phyloP scores from a whole-genome alignment of 2,797 vertebrate species.

The Phylloscopus collybita region DNA sequence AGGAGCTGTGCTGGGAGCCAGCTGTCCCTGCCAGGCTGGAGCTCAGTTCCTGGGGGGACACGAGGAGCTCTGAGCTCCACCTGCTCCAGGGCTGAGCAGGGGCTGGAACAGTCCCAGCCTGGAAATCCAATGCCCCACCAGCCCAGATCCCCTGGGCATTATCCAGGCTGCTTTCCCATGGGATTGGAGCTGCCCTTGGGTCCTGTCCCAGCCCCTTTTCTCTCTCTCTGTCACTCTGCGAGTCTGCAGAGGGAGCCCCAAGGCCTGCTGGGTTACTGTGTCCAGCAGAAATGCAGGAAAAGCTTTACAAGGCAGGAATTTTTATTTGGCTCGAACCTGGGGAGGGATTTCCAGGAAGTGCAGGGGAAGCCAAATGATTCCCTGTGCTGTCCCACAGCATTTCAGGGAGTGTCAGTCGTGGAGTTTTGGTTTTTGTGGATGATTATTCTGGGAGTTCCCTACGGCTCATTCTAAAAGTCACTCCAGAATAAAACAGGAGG shows the following conservation, averaged over 20 bases:
- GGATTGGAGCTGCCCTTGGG: neutral
- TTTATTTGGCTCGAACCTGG: neutral
- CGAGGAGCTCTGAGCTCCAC: fast-evolving
- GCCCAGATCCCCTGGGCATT: fast-evolving
- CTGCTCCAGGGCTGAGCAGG: neutral
- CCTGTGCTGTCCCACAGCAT: fast-evolving
- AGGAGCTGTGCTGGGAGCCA: neutral
- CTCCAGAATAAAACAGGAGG: fast-evolving
- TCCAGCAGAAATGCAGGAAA: neutral
- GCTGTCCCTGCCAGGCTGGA: neutral
- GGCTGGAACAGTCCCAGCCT: neutral
- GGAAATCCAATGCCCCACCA: fast-evolving
- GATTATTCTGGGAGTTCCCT: fast-evolving
- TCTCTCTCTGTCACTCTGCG: too few species aligned
- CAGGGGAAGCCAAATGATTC: neutral
- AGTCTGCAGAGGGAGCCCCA: neutral
- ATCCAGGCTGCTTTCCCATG: neutral
- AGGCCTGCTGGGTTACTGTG: neutral
- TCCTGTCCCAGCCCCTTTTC: neutral
- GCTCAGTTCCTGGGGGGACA: neutral
- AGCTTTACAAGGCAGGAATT: neutral
- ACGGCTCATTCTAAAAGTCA: neutral
- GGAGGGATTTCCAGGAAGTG: neutral
- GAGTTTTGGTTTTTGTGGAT: neutral
- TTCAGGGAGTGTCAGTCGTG: fast-evolving